Percentiles rank a stretch among this genome's conserved stretches.
Conservation (phyloP, 92 coral and sea anemone species). For the Hydrozoanthus gracilis region DNA sequence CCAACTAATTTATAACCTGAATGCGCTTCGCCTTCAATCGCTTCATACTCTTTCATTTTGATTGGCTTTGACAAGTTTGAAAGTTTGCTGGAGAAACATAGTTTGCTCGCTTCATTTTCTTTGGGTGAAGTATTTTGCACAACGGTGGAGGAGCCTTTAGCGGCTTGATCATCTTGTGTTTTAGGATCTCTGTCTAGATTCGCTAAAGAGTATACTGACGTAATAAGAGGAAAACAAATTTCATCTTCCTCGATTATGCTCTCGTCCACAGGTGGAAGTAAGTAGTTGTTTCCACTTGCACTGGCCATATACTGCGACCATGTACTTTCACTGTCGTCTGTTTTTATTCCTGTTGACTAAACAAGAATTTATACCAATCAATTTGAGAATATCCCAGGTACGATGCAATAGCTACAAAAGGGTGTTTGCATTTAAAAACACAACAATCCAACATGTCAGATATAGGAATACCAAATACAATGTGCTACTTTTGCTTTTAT, state of each 20-base stretch:
- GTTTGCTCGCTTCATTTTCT: neutral
- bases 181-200: slow-evolving; percentile 16
- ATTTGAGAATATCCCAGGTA: no score
- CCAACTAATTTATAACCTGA: slow-evolving; percentile 26
- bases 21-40: slow-evolving; percentile 5
- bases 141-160: neutral
- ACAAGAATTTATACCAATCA: neutral
- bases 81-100: neutral
- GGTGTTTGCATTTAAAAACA: no score
- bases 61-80: slow-evolving; percentile 22
- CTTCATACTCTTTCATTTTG: slow-evolving; percentile 25
- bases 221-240: slow-evolving; percentile 72
- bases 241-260: slow-evolving; percentile 74
- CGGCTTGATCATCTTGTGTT: neutral
- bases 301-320: neutral
- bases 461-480: no score
- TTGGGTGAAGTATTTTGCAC: neutral
- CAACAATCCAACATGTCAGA: no score
- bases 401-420: no score
- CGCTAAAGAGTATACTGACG: slow-evolving; percentile 87
- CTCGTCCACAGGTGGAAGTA: slow-evolving; percentile 72
- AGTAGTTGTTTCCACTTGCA: neutral
- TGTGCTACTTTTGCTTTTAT: no score
- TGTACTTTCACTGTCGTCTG: neutral
- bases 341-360: slow-evolving; percentile 19